phyloP scores from a whole-genome alignment of 2,113 vertebrate genomes.

The Helogale parvula region DNA sequence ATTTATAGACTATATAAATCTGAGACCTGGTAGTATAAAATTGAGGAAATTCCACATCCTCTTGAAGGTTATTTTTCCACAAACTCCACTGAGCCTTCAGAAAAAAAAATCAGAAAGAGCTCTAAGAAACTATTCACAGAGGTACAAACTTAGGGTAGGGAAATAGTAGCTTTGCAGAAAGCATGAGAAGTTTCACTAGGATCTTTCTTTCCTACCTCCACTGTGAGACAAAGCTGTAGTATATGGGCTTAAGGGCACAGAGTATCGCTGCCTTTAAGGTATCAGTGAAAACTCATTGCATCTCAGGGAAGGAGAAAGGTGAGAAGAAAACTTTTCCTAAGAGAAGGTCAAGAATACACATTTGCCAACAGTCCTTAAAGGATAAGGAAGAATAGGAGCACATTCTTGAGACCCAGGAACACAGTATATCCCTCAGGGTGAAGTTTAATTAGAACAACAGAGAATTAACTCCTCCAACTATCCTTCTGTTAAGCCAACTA shows the following conservation, averaged over 20 bases:
- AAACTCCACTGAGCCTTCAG: not conserved
- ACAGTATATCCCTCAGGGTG: not conserved
- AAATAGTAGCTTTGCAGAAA: not conserved
- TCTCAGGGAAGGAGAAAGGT: not conserved
- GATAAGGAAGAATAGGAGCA: not conserved
- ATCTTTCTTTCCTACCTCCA: not conserved
- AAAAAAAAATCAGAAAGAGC: not conserved
- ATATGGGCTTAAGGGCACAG: not conserved
- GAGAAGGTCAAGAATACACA: not conserved
- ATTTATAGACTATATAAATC: not conserved
- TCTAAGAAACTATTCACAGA: not conserved
- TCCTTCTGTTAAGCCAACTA: not conserved
- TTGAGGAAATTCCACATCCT: not conserved
- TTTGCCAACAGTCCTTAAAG: not conserved
- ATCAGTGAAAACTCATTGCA: not conserved
- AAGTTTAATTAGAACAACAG: not conserved
- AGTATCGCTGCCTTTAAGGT: not conserved
- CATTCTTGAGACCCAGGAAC: not conserved
- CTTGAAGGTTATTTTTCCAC: not conserved
- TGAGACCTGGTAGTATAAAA: not conserved
- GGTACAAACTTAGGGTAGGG: not conserved
- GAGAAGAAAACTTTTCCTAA: not conserved
- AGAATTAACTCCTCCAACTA: not conserved
- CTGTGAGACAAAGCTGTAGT: not conserved
- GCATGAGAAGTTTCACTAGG: not conserved